Base-by-base conservation (phyloP, 2,797 vertebrate species). In the Oreochromis mossambicus region DNA sequence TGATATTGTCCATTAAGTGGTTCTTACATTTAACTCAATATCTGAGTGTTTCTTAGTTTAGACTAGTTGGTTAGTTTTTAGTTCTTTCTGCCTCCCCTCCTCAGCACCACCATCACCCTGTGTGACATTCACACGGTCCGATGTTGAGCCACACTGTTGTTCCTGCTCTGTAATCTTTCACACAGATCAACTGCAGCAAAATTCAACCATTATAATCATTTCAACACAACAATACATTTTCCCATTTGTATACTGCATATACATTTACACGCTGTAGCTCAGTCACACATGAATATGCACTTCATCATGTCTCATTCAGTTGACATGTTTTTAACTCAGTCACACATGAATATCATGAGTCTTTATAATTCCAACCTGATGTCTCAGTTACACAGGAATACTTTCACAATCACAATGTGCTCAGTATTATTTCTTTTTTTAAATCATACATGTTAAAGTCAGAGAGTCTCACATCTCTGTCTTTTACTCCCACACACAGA, bases 171-270 rank as follows among this genome's bases (percentile, higher is more conserved):
- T 21, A 3, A 58, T 6, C 26, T 32, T 15, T 58, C 14, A 32
- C 55, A 2, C 26, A 17, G 3, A 58, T 32, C 26, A 32, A 58
- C 55, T 17, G 26, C 3, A 58, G 26, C 5, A 58, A 58, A 32
- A 58, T 17, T 32, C 55, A 32, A 10, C 55, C 55, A 58, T 58
- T 2, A 58, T 1, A 58, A 5, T 58, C 55, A 58, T 58, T 58
- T 58, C 26, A 58, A 32, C 26, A 58, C 55, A 9, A 56, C 55
- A 17, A 9, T 17, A 0, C 55, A 58, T 58, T 58, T 56, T 0
- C 54, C 13, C 0, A 1, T 56, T 4, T 17, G 1, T 9, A 17
- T 19, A 19, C 17, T 51, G 48, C 48, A 50, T n/a, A 5, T 56
- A 56, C 55, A 56, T 56, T 32, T 32, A 14, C 8, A 56, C 8